Base-by-base conservation (phyloP, 2,888 invertebrate genomes). In the Lithophane socia region DNA sequence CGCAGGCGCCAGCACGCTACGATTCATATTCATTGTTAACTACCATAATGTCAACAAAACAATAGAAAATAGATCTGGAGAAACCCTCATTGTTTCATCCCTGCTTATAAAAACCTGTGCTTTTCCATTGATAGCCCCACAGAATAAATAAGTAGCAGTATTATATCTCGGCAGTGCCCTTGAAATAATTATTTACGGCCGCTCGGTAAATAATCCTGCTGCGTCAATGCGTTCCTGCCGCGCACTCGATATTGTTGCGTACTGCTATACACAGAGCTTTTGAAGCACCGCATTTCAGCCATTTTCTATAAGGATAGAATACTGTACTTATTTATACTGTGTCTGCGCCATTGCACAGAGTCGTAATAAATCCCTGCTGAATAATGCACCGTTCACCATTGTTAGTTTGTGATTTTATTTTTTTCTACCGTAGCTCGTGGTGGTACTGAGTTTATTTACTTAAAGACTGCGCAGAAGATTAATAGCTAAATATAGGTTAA, bases 351-450 rank as follows among this genome's bases (percentile, higher is more conserved):
- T 76, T 52, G 61, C 76, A 65, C 42, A 16, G 60, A 47, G 78
- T 79, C 54, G 64, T 29, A 74, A 44, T 75, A 73, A 77, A 66
- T 67, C 75, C 54, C 69, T 29, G 44, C 21, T 82, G 79, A 86
- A 86, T 82, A 79, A 85, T 85, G 72, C 78, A 56, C 60, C 12
- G 61, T 60, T 69, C 70, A 24, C 60, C 63, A 83, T 86, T 84
- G 73, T 79, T 61, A 21, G 49, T 54, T 63, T 54, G n/a, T 61
- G 21, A 69, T 73, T 81, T 82, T 64, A 84, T 71, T 76, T 82
- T 29, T 73, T 75, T 64, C 73, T 60, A 79, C 49, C 52, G 49
- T 54, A 54, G 44, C 37, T 73, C n/a, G 44, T 47, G 37, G 44
- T 44, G 13, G 44, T 67, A 4, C 37, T 37, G 3, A 44, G 67